Evolutionary conservation across 2,797 vertebrate species (phyloP).

Genomic region (Poeciliopsis paucimaculata): DNA sequence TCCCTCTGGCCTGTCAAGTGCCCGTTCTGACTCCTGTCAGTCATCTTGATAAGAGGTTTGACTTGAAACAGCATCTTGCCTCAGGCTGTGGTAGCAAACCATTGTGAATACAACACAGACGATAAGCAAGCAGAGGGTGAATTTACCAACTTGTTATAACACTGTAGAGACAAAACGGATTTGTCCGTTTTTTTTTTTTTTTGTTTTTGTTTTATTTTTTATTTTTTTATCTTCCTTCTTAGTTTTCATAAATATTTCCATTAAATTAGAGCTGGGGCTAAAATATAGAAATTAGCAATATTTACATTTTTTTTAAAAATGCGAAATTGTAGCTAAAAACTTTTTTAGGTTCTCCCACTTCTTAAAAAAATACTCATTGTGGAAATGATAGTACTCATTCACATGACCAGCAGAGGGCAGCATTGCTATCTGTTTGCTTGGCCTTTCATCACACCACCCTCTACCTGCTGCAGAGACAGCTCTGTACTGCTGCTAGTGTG

Average conservation of each 20-base stretch:
- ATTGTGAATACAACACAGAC: constrained; percentile 21
- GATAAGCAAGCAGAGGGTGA: constrained; percentile 5
- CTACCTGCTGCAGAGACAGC: constrained; percentile 30
- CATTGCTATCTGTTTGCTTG: constrained; percentile 66
- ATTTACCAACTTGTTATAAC: not conserved
- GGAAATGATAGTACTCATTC: constrained; percentile 11
- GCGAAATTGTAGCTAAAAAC: not conserved
- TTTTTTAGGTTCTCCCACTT: not conserved
- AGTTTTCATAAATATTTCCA: not conserved
- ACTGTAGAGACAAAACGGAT: not conserved
- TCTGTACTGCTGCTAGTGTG: not conserved
- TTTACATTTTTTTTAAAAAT: no score
- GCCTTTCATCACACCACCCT: not conserved
- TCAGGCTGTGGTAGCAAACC: constrained; percentile 20
- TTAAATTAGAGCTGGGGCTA: constrained; percentile 12
- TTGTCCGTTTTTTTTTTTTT: not conserved
- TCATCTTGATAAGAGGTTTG: constrained; percentile 40
- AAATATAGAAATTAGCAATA: not conserved
- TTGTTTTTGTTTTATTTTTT: no score
- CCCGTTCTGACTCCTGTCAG: constrained; percentile 37
- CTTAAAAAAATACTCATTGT: constrained; percentile 6
- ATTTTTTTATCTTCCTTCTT: not conserved
- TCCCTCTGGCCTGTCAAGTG: constrained; percentile 20
- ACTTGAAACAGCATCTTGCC: constrained; percentile 35
- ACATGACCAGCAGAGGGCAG: constrained; percentile 72